A percentile compares a stretch with the other conserved stretches of the same genome.
Conservation (phyloP, 2,888 invertebrate species). For the Dendrolimus pini region DNA sequence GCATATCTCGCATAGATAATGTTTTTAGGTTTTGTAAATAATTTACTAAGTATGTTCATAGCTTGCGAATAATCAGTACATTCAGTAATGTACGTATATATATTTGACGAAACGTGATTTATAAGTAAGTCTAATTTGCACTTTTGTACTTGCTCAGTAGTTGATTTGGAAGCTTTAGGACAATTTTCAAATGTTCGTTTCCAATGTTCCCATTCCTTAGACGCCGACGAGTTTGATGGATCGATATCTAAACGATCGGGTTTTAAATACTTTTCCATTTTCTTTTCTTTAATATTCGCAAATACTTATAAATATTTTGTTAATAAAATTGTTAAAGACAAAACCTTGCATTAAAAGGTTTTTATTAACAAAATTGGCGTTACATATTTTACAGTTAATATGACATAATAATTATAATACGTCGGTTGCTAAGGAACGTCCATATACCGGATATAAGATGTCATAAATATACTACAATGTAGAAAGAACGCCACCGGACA, state of each 20-base stretch:
- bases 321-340: too few relatives aligned
- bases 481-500: too few relatives aligned
- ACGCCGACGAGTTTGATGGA: background rate
- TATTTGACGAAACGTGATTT: background rate
- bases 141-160: background rate
- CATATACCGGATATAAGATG: too few relatives aligned
- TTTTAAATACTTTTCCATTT: background rate
- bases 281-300: too few relatives aligned
- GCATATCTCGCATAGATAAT: background rate
- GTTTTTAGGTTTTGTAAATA: constrained; percentile 6
- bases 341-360: too few relatives aligned
- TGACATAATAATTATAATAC: too few relatives aligned
- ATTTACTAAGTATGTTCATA: background rate
- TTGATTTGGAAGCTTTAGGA: background rate
- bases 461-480: too few relatives aligned
- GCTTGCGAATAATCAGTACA: background rate
- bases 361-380: too few relatives aligned
- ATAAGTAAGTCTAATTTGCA: background rate
- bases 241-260: constrained; percentile 1
- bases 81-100: too few relatives aligned
- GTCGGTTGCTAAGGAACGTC: too few relatives aligned
- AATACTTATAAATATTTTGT: too few relatives aligned
- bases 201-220: background rate
- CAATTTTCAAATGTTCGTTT: background rate
- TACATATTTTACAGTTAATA: too few relatives aligned